Base-by-base conservation (phyloP, 2,797 vertebrate species). In the Graptemys geographica region DNA sequence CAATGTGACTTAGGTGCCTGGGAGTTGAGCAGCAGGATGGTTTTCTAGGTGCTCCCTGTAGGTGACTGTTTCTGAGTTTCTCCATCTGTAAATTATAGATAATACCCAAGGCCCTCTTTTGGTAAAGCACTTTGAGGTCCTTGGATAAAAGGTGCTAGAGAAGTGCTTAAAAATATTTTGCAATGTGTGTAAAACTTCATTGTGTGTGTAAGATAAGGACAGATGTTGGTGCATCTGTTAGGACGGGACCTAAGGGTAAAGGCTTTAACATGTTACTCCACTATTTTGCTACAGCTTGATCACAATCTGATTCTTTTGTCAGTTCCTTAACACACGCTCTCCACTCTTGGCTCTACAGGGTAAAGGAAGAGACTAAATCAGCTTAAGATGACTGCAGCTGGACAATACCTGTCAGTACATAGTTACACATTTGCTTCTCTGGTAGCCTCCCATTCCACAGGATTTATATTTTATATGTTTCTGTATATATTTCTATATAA, bases 381-480 rank as follows among this genome's bases (percentile, higher is more conserved):
- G 96, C 98, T 97, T 98, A 96, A 98, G 94, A 86, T 44, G 94
- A 87, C 84, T 91, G 92, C 96, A 79, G 83, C 91, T 37, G 93
- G 86, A 56, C 88, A 57, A 59, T 23, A 5, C 79, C 79, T 74
- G 74, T 59, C 90, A 79, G 81, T 95, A 91, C 85, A 65, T 94
- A 95, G 55, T 84, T 96, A 69, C 83, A 92, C 91, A 91, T 96
- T 83, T 90, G 93, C 96, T 94, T 90, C 89, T 57, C 84, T 44
- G 93, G 87, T 85, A 84, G 92, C 92, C 94, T 92, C 94, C 69
- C 95, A 90, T 94, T 93, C 93, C 90, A 91, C 96, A 97, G 97
- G 98, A 98, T 98, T 98, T 98, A 97, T 98, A 98, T 98, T 98
- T 98, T 98, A 97, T 98, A 98, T 95, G 95, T 98, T 97, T 97